These are phyloP conservation scores for Cephus pulcher DNA, from an alignment of 2,888 invertebrate genomes.

Conservation along the genomic window DNA sequence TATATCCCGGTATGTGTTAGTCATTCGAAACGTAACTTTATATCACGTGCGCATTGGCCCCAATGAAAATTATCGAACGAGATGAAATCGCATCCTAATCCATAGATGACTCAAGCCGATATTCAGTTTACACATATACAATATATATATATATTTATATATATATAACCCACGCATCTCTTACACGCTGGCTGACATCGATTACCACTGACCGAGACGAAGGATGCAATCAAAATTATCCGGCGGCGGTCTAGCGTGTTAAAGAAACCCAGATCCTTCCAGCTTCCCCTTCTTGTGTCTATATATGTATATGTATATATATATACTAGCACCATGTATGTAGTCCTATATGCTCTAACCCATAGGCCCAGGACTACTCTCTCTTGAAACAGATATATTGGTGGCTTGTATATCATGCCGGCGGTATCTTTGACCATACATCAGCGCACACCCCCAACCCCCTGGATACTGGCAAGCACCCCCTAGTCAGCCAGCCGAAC, in stretches of 20 bases:
- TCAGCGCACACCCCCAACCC: conserved; percentile 33
- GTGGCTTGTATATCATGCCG: conserved; percentile 18
- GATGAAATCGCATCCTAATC: conserved; percentile 7
- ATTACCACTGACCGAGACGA: conserved; percentile 20
- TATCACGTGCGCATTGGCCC: background rate
- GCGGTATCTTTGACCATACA: conserved; percentile 41
- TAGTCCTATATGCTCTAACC: background rate
- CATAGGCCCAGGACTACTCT: background rate
- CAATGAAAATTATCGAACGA: background rate
- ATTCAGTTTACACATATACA: background rate
- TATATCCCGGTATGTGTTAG: background rate
- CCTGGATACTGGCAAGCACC: conserved; percentile 6
- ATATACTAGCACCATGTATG: background rate
- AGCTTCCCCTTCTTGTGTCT: background rate
- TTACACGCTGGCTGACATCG: conserved; percentile 9
- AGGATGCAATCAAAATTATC: conserved; percentile 8
- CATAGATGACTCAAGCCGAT: background rate
- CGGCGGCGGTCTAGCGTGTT: conserved; percentile 9
- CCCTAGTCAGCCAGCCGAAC: conserved; percentile 6
- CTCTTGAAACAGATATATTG: conserved; percentile 23
- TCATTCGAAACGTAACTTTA: background rate
- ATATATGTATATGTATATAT: background rate
- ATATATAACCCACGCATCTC: background rate
- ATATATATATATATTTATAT: background rate
- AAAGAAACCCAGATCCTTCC: background rate